A percentile compares a stretch with the other conserved stretches of the same genome.
Evolutionary conservation across 2,888 invertebrate species (phyloP).

Genomic region (Rhorus exstirpatorius): DNA sequence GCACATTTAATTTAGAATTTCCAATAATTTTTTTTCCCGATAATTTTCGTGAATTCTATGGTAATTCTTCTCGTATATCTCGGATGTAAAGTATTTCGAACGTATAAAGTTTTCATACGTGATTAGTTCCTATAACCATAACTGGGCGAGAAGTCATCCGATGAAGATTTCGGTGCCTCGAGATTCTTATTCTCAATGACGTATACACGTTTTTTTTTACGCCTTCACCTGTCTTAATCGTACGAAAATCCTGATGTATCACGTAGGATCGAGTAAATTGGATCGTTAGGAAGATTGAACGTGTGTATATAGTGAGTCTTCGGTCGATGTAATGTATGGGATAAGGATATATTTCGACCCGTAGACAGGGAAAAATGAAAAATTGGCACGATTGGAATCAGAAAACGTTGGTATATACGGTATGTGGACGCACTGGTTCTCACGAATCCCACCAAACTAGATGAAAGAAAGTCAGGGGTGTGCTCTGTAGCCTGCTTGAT

Average conservation of each 20-base stretch:
- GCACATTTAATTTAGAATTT: no score
- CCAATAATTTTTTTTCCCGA: no score
- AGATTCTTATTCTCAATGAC: background rate
- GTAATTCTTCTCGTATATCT: no score
- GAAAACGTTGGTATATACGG: slow-evolving; percentile 25
- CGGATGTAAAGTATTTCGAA: no score
- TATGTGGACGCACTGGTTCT: background rate
- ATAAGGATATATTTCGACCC: slow-evolving; percentile 11
- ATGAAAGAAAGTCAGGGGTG: slow-evolving; percentile 33
- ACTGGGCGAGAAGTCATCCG: no score
- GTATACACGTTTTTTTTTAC: background rate
- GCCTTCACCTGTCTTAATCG: background rate
- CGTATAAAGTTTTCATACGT: no score
- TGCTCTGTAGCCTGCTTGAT: background rate
- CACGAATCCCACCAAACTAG: slow-evolving; percentile 6
- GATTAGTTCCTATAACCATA: no score
- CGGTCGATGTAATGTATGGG: background rate
- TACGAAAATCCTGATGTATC: background rate
- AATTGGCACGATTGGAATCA: slow-evolving; percentile 52
- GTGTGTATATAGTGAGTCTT: background rate
- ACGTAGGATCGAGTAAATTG: slow-evolving; percentile 33
- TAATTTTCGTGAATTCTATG: no score
- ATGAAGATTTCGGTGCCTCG: no score
- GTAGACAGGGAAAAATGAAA: slow-evolving; percentile 30
- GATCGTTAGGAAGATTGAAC: slow-evolving; percentile 2